Evolutionary conservation across 2,113 vertebrate genomes (phyloP).

Genomic region (Hypanus sabinus): DNA sequence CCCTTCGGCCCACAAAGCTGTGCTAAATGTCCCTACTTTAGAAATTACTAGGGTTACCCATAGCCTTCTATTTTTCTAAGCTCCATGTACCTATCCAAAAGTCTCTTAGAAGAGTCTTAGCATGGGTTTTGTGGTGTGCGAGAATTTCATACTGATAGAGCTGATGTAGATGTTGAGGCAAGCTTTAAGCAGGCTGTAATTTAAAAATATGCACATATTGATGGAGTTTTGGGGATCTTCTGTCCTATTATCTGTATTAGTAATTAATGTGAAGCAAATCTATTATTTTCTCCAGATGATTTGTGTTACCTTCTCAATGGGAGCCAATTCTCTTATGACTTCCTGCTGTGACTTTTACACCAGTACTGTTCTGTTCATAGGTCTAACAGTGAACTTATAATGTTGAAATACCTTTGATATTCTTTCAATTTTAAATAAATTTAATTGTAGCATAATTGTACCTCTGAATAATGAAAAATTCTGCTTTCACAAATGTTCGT

Average conservation of each 20-base stretch:
- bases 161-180: background rate
- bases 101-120: too few species aligned
- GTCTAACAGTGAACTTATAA: too few species aligned
- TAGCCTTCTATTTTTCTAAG: too few species aligned
- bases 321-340: background rate
- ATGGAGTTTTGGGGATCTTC: background rate
- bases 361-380: background rate
- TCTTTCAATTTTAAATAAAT: too few species aligned
- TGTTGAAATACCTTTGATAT: too few species aligned
- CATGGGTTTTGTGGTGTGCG: background rate
- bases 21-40: too few species aligned
- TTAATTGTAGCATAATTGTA: too few species aligned
- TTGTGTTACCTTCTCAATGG: background rate
- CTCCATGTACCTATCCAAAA: too few species aligned
- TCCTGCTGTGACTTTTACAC: background rate
- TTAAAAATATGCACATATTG: background rate
- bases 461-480: too few species aligned
- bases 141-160: background rate
- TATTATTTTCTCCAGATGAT: background rate
- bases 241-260: background rate
- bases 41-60: too few species aligned
- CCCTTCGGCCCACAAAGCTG: too few species aligned
- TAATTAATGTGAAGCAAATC: background rate
- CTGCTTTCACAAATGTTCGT: too few species aligned
- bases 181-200: background rate